Evolutionary conservation across 2,888 invertebrate genomes (phyloP).

Genomic region (Eristalis pertinax): DNA sequence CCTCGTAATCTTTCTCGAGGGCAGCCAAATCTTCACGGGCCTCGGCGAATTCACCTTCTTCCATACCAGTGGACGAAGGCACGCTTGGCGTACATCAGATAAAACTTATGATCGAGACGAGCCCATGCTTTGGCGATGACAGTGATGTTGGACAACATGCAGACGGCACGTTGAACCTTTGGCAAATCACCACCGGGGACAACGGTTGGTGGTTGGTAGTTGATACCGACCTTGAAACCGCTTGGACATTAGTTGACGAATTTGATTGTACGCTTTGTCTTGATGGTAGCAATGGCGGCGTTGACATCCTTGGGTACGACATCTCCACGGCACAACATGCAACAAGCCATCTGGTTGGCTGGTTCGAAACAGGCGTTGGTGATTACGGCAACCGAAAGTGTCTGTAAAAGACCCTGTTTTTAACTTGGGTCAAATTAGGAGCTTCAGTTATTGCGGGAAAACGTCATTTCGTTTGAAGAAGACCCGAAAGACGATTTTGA

Average conservation of each 20-base stretch:
- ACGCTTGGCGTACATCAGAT: constrained; percentile 98
- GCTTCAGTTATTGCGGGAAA: no score
- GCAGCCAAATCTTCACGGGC: constrained; percentile 89
- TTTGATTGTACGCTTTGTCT: constrained; percentile 96
- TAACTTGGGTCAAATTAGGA: no score
- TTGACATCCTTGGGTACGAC: constrained; percentile 98
- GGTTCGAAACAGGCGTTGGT: constrained; percentile 98
- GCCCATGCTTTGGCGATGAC: no score
- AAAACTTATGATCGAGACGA: constrained; percentile 98
- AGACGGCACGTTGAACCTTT: constrained; percentile 97
- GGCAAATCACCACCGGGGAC: constrained; percentile 98
- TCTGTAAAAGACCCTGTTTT: no score
- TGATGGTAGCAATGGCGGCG: constrained; percentile 97
- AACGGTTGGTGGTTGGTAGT: constrained; percentile 94
- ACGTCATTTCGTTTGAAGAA: no score
- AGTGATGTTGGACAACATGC: constrained; percentile 99
- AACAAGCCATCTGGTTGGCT: constrained; percentile 97
- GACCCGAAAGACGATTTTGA: no score
- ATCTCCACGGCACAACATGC: constrained; percentile 97
- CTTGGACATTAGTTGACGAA: constrained; percentile 96
- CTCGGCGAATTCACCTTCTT: constrained; percentile 93
- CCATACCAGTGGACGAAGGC: constrained; percentile 99
- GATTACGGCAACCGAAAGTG: constrained; percentile 95
- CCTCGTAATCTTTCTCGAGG: constrained; percentile 93
- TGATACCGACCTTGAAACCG: constrained; percentile 84